Base-by-base conservation (phyloP, 2,797 vertebrate species). In the Sarcophilus harrisii region DNA sequence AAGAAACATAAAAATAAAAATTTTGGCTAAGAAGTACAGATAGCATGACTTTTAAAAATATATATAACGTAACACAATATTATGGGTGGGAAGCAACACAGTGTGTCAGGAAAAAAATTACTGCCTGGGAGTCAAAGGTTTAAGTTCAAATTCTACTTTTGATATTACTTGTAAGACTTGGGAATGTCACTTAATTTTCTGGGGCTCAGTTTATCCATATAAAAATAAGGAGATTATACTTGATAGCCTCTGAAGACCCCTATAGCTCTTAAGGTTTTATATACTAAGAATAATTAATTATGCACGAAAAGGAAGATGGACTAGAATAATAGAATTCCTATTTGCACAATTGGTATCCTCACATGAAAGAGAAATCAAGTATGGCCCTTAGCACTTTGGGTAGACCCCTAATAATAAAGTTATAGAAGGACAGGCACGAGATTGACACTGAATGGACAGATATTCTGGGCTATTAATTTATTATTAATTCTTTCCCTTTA, bases 1-100 rank as follows among this genome's bases (percentile, higher is more conserved):
- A 87, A 45, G 4, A 21, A 12, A 81, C 66, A 97, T 95, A 98
- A 97, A 97, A 94, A 93, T 94, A 97, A 97, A 95, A 97, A 95
- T 97, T 98, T 97, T 97, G 96, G 95, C 97, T 93, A 97, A 97
- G 95, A 87, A 97, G 94, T 97, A 97, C 97, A 97, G 96, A 98
- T 94, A 96, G 95, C 95, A 94, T 96, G 96, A 97, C 95, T 97
- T 97, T 97, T 96, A 27, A 27, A 81, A 49, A 87, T 49, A 87
- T 49, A 49, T 49, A 49, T 38, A 49, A 55, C 1, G 5, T 55
- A 55, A 55, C 10, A 81, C n/a, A 81, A 49, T 87, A 49, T 49
- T 38, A 45, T 49, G 2, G 8, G 8, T 81, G 5, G 18, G 66
- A 81, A 81, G n/a, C 66, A 81, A 81, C 38, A 45, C 11, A 45